These are phyloP conservation scores for Drosophila quadrilineata DNA, from an alignment of 1,140 invertebrate species.

Conservation along the genomic window DNA sequence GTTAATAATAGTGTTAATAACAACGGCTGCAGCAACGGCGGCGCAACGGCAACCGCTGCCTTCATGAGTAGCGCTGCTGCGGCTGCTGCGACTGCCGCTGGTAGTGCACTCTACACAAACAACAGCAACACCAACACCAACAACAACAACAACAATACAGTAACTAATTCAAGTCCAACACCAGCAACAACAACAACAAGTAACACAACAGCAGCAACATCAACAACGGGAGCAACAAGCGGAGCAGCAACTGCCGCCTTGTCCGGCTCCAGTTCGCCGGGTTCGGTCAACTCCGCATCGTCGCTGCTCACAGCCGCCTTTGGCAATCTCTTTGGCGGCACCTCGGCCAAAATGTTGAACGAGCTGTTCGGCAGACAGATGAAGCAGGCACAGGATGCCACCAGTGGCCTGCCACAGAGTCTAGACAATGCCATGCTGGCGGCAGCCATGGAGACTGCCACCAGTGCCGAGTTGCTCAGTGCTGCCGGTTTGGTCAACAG, in stretches of 20 bases:
- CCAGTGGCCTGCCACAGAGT: conserved; percentile 82
- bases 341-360: conserved; percentile 91
- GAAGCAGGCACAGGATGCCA: conserved; percentile 87
- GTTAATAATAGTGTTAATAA: conserved; percentile 44
- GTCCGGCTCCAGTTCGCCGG: conserved; percentile 61
- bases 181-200: conserved; percentile 11
- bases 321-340: conserved; percentile 88
- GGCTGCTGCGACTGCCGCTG: conserved; percentile 80
- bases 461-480: conserved; percentile 71
- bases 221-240: not conserved
- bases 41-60: conserved; percentile 81
- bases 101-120: conserved; percentile 86
- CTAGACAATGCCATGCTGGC: conserved; percentile 80
- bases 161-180: conserved; percentile 6
- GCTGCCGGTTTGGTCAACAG: conserved; percentile 57
- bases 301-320: conserved; percentile 81
- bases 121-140: conserved; percentile 54
- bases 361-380: conserved; percentile 89
- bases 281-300: conserved; percentile 58
- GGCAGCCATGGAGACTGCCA: conserved; percentile 79
- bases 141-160: conserved; percentile 30
- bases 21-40: conserved; percentile 45
- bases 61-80: conserved; percentile 86
- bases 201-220: conserved; percentile 36
- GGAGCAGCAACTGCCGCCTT: conserved; percentile 30